These are phyloP conservation scores for Ectemnius cavifrons DNA, from an alignment of 2,888 invertebrate genomes.

Conservation along the genomic window DNA sequence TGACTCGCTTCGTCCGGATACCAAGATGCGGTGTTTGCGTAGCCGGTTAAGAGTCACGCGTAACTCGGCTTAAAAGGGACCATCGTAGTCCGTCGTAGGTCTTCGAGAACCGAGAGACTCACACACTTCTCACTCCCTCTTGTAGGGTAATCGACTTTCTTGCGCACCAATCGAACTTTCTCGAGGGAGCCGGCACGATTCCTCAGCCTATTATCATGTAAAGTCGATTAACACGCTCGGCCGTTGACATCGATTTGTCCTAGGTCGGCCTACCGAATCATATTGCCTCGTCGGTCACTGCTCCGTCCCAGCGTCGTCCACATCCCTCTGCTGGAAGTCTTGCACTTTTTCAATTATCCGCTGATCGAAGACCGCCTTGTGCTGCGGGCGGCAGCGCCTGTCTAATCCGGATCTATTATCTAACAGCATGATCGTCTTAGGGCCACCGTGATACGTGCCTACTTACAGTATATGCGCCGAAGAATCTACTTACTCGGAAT, in stretches of 20 bases:
- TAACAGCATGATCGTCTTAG: too few relatives aligned
- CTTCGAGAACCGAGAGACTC: conserved; percentile 46
- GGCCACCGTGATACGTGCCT: too few relatives aligned
- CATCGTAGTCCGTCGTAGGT: conserved; percentile 55
- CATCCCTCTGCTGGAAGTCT: neutral
- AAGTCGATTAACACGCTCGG: conserved; percentile 54
- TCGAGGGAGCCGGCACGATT: conserved; percentile 57
- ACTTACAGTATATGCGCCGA: too few relatives aligned
- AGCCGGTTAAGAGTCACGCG: conserved; percentile 27
- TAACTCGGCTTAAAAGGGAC: conserved; percentile 50
- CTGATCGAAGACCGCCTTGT: conserved; percentile 4
- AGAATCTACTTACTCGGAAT: too few relatives aligned
- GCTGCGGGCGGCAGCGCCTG: neutral
- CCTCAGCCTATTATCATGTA: conserved; percentile 57
- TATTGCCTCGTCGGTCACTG: conserved; percentile 26
- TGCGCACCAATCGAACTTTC: conserved; percentile 59
- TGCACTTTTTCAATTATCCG: neutral
- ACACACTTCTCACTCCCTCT: conserved; percentile 29
- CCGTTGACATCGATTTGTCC: conserved; percentile 55
- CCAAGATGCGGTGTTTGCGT: conserved; percentile 15
- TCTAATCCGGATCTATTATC: too few relatives aligned
- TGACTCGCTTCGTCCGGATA: neutral
- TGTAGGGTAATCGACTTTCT: conserved; percentile 56
- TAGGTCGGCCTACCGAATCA: conserved; percentile 30
- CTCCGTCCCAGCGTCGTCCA: neutral